phyloP scores from a whole-genome alignment of 2,113 vertebrate species.

The Trogon surrucura region DNA sequence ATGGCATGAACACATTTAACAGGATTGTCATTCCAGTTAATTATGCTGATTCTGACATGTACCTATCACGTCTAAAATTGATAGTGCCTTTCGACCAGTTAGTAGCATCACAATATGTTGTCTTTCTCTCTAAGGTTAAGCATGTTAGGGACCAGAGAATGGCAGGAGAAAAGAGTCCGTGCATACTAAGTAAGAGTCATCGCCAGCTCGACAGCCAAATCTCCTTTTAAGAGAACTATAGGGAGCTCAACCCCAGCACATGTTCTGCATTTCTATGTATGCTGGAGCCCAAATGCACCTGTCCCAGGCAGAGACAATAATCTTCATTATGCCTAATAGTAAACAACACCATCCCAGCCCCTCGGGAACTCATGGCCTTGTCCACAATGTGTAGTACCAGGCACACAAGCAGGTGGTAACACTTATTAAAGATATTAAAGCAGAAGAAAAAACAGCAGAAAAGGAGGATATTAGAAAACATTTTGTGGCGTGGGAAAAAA shows the following conservation, averaged over 20 bases:
- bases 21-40: slow-evolving; percentile 71
- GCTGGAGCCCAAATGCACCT: slow-evolving; percentile 7
- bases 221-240: background rate
- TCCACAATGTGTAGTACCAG: background rate
- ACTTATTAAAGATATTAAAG: slow-evolving; percentile 46
- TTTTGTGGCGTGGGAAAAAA: background rate
- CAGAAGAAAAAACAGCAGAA: background rate
- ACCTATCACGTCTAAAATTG: slow-evolving; percentile 68
- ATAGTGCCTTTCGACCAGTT: slow-evolving; percentile 50
- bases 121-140: slow-evolving; percentile 51
- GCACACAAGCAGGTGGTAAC: slow-evolving; percentile 46
- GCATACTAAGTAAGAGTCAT: background rate
- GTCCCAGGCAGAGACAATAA: slow-evolving; percentile 44
- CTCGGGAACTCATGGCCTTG: background rate
- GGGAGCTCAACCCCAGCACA: background rate
- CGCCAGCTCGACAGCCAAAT: background rate
- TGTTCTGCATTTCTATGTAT: slow-evolving; percentile 38
- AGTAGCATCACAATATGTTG: slow-evolving; percentile 8
- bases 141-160: background rate
- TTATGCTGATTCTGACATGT: slow-evolving; percentile 73
- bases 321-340: slow-evolving; percentile 16
- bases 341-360: background rate
- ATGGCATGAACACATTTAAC: slow-evolving; percentile 69
- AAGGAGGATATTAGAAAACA: slow-evolving; percentile 5
- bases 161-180: background rate